Evolutionary conservation across 2,888 invertebrate genomes (phyloP).

Genomic region (Dione juno): DNA sequence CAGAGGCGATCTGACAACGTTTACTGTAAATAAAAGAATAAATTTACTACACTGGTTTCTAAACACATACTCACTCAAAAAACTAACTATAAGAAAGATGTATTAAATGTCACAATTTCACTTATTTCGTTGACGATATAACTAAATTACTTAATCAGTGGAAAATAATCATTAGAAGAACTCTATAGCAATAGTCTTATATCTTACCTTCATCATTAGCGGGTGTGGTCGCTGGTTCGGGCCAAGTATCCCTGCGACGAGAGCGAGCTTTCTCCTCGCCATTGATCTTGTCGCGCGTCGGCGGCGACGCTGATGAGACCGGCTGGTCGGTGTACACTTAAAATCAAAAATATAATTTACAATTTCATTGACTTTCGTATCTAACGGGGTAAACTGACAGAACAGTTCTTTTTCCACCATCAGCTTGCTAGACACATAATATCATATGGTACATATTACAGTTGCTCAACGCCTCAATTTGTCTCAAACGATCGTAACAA

Average conservation of each 20-base stretch:
- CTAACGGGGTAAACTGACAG: neutral
- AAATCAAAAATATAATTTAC: slow-evolving; percentile 47
- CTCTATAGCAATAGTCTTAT: neutral
- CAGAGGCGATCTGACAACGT: slow-evolving; percentile 69
- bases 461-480: neutral
- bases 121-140: neutral
- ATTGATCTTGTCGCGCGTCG: slow-evolving; percentile 90
- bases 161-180: neutral
- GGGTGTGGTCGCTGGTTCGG: slow-evolving; percentile 64
- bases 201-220: slow-evolving; percentile 65
- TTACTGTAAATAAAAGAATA: slow-evolving; percentile 51
- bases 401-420: no score
- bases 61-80: neutral
- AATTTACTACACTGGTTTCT: neutral
- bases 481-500: neutral
- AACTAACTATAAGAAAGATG: no score
- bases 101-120: neutral
- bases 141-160: no score
- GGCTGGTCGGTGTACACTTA: slow-evolving; percentile 87
- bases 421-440: no score
- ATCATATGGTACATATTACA: neutral
- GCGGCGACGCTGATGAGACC: slow-evolving; percentile 90
- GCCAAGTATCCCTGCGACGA: slow-evolving; percentile 79
- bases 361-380: no score
- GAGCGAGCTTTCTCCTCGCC: slow-evolving; percentile 88